phyloP scores from a whole-genome alignment of 2,888 invertebrate species.

The Rotaria socialis region DNA sequence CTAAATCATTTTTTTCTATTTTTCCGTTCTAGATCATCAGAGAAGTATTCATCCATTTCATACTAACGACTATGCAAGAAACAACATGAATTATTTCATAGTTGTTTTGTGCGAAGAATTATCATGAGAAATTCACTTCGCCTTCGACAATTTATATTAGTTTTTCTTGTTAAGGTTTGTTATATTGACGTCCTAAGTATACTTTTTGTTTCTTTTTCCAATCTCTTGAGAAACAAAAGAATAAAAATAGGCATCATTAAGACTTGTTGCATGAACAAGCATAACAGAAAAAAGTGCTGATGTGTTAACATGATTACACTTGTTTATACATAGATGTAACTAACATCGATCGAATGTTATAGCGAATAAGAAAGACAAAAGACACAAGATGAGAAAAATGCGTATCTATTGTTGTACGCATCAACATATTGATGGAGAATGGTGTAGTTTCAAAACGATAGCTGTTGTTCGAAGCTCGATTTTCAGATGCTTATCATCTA shows the following conservation, averaged over 20 bases:
- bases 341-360: not conserved
- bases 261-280: not conserved
- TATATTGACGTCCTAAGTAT: not conserved
- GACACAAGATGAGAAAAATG: not conserved
- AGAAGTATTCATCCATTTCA: no score
- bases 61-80: no score
- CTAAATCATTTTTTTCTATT: not conserved
- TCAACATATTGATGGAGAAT: not conserved
- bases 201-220: not conserved
- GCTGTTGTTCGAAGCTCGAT: not conserved
- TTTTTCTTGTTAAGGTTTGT: not conserved
- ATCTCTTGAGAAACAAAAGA: not conserved
- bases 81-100: no score
- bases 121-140: not conserved
- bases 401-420: not conserved
- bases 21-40: not conserved
- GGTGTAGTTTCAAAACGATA: not conserved
- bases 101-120: no score
- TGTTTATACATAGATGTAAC: not conserved
- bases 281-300: not conserved
- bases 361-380: not conserved
- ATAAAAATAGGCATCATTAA: not conserved
- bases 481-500: conserved; percentile 13
- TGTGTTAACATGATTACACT: conserved; percentile 16
- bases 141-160: not conserved